phyloP scores from a whole-genome alignment of 1,140 invertebrate species.

The Acyrthosiphon pisum region DNA sequence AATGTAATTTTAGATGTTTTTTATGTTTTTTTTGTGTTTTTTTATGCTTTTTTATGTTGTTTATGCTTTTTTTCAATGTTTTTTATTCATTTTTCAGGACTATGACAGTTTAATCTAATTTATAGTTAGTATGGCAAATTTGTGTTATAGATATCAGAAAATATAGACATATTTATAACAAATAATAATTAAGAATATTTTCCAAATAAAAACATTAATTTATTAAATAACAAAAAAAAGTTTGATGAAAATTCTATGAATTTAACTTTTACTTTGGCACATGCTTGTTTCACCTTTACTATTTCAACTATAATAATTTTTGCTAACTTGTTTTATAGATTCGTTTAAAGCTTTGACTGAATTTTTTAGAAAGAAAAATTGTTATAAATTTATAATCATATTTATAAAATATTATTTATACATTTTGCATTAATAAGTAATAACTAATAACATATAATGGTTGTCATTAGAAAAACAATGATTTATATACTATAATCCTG shows the following conservation, averaged over 20 bases:
- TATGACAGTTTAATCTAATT: background rate
- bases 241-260: background rate
- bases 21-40: too few relatives aligned
- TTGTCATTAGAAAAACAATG: background rate
- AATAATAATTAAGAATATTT: background rate
- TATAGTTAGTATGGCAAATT: background rate
- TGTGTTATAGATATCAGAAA: background rate
- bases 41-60: too few relatives aligned
- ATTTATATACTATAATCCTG: background rate
- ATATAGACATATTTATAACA: background rate
- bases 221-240: background rate
- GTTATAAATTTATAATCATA: background rate
- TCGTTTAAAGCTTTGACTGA: background rate
- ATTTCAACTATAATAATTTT: slow-evolving; percentile 31
- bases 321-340: background rate
- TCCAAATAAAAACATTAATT: background rate
- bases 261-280: slow-evolving; percentile 39
- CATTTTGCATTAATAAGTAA: background rate
- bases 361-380: background rate
- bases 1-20: too few relatives aligned
- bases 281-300: slow-evolving; percentile 48
- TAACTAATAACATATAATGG: background rate
- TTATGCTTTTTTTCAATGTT: too few relatives aligned
- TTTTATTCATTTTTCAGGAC: too few relatives aligned
- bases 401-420: too few relatives aligned